Evolutionary conservation across 2,113 vertebrate species (phyloP), one percentile per base, ranked within the genome.

Genomic region (Ranitomeya variabilis): DNA sequence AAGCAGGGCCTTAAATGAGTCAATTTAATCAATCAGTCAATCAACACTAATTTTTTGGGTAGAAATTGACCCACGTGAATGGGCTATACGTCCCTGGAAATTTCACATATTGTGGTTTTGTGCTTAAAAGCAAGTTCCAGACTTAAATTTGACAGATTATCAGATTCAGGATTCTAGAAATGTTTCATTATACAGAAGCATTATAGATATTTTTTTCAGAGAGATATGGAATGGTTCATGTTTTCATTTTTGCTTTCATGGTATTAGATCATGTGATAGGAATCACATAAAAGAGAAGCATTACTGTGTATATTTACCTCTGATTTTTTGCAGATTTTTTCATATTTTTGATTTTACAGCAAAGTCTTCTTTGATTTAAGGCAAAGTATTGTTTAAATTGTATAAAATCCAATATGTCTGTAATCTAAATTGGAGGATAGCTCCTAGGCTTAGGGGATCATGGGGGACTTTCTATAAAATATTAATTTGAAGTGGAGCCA

Each of bases 401-500:
- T 52, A 18, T 11, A 76, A 37, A 8, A 74, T 74, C 31, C 71
- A 74, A 74, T 45, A 74, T 18, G 31, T 45, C 71, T 74, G 1
- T 16, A 45, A 74, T 74, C 16, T 10, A 60, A 51, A 15, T n/a
- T 31, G 21, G 13, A 2, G 16, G 80, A 18, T 66, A 16, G 64
- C 19, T 76, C 19, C 31, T 45, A 21, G 23, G 37, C 26, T 64
- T 31, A 11, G 18, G 57, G 54, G 80, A 37, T 60, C 23, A 31
- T 37, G 4, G 37, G 23, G 23, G 23, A 45, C 13, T 37, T 31
- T 19, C 57, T 82, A 3, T 82, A 55, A 79, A 79, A 80, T 57
- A 80, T 80, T 76, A 52, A 76, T 52, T 51, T 76, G 73, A 52
- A 19, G 18, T 19, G 79, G 79, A 81, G 57, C 23, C 59, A 81